Evolutionary conservation across 2,113 vertebrate genomes (phyloP).

Genomic region (Felis chaus): DNA sequence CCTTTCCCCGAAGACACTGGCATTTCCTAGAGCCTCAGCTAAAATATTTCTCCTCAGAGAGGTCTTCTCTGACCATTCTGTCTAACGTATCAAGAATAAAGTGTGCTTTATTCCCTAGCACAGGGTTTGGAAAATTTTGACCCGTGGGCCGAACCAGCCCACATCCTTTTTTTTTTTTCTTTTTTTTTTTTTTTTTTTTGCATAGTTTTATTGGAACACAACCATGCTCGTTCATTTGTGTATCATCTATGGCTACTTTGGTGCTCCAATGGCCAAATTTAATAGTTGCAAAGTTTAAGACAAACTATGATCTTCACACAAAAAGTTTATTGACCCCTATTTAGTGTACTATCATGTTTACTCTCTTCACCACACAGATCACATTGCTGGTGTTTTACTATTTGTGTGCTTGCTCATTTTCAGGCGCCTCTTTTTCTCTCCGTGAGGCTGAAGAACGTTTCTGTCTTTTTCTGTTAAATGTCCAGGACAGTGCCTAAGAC

Average conservation of each 20-base stretch:
- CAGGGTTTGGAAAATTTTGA: background rate
- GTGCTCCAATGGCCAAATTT: background rate
- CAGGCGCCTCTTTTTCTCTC: background rate
- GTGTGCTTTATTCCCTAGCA: background rate
- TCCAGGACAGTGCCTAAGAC: background rate
- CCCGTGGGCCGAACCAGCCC: background rate
- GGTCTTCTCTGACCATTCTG: background rate
- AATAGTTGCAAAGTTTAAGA: background rate
- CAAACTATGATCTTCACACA: background rate
- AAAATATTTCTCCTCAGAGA: background rate
- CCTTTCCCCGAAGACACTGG: constrained; percentile 4
- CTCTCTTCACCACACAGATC: background rate
- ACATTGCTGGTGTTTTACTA: background rate
- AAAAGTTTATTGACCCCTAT: background rate
- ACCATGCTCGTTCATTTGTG: background rate
- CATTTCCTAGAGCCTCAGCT: background rate
- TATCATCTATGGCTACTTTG: background rate
- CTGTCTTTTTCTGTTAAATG: background rate
- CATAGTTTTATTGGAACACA: background rate
- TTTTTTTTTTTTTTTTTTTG: background rate
- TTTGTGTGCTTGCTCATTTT: background rate
- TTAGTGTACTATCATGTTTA: background rate
- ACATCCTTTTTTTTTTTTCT: background rate
- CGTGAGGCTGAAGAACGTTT: background rate
- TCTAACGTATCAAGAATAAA: background rate